A percentile compares a stretch with the other conserved stretches of the same genome.
Evolutionary conservation across 2,113 vertebrate genomes (phyloP).

Genomic region (Hippocampus barbouri): DNA sequence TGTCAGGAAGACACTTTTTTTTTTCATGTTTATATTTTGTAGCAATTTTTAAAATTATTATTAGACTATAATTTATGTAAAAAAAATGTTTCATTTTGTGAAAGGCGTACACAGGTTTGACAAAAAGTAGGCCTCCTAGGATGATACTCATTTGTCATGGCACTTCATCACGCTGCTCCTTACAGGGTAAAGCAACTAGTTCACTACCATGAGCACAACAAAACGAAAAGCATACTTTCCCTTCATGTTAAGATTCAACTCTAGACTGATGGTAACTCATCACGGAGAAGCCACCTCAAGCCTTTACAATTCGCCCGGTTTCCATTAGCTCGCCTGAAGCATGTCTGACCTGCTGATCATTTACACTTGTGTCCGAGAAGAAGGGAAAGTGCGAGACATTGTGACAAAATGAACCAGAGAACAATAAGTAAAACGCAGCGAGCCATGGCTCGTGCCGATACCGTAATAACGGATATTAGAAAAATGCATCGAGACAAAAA

Average conservation of each 20-base stretch:
- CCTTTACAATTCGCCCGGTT: conserved; percentile 2
- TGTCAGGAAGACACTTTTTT: no score
- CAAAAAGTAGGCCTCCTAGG: neutral
- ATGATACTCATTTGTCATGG: neutral
- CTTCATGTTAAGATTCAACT: conserved; percentile 25
- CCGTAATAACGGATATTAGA: conserved; percentile 34
- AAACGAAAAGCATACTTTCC: conserved; percentile 19
- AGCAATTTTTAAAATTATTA: no score
- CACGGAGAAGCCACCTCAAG: conserved; percentile 15
- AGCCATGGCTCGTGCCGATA: conserved; percentile 9
- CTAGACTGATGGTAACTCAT: conserved; percentile 40
- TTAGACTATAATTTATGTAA: no score
- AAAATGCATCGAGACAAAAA: conserved; percentile 11
- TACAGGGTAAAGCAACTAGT: conserved; percentile 27
- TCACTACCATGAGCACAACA: conserved; percentile 33
- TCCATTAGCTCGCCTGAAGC: conserved; percentile 21
- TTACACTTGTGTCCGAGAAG: conserved; percentile 3
- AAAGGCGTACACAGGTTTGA: no score
- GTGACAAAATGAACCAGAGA: conserved; percentile 9
- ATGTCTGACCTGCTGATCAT: conserved; percentile 15
- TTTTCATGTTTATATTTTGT: no score
- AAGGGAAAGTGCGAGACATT: conserved; percentile 1
- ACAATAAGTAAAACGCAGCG: conserved; percentile 1
- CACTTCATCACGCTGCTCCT: conserved; percentile 28
- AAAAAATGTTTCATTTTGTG: no score